These are phyloP conservation scores for Amblyteles armatorius DNA, from an alignment of 2,888 invertebrate genomes.

Conservation along the genomic window DNA sequence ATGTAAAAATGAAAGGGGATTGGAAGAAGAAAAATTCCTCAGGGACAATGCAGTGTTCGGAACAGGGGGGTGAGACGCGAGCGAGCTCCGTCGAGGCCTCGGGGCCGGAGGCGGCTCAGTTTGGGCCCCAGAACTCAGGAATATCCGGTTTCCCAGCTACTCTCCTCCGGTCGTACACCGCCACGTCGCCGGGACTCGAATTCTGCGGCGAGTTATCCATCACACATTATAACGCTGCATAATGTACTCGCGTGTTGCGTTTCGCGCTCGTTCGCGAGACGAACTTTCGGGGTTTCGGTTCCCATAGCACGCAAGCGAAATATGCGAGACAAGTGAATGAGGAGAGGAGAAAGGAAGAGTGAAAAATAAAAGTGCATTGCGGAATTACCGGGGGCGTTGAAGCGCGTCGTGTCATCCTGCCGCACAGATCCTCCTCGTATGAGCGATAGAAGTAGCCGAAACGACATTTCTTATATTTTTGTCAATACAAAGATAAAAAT, in stretches of 20 bases:
- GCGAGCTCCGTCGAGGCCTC: slow-evolving; percentile 42
- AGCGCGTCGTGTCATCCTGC: slow-evolving; percentile 28
- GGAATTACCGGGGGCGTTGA: slow-evolving; percentile 8
- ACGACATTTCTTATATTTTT: background rate
- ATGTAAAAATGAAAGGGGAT: background rate
- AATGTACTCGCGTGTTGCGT: slow-evolving; percentile 67
- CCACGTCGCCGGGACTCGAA: slow-evolving; percentile 31
- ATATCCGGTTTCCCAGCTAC: slow-evolving; percentile 81
- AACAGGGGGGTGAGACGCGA: slow-evolving; percentile 7
- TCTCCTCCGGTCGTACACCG: slow-evolving; percentile 69
- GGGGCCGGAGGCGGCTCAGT: slow-evolving; percentile 54
- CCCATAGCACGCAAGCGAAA: slow-evolving; percentile 68
- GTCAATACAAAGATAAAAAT: background rate
- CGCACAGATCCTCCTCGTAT: background rate
- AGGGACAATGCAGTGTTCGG: slow-evolving; percentile 44
- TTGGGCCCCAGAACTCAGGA: slow-evolving; percentile 72
- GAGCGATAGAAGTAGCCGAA: background rate
- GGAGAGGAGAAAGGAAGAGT: slow-evolving; percentile 15
- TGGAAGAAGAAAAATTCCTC: slow-evolving; percentile 40
- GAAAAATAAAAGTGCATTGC: slow-evolving; percentile 14
- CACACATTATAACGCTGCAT: slow-evolving; percentile 38
- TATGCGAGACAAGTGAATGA: slow-evolving; percentile 32
- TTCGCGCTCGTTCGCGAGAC: slow-evolving; percentile 56
- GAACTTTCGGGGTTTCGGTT: slow-evolving; percentile 76
- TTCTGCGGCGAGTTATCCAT: slow-evolving; percentile 60